Evolutionary conservation across 2,888 invertebrate genomes (phyloP).

Genomic region (Mesoligia furuncula): DNA sequence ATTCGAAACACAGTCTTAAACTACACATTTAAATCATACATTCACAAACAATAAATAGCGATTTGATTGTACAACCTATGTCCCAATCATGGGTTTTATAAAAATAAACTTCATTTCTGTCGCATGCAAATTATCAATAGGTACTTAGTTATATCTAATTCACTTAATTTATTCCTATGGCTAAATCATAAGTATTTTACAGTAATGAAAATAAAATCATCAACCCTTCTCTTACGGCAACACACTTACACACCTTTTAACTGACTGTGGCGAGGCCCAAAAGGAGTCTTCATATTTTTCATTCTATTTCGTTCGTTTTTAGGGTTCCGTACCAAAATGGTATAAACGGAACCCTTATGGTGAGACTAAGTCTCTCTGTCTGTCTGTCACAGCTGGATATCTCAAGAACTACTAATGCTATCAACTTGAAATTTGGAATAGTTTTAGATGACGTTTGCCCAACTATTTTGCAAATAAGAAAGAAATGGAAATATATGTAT

Average conservation of each 20-base stretch:
- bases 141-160: background rate
- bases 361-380: too few species aligned
- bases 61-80: slow-evolving; percentile 29
- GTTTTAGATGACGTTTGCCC: too few species aligned
- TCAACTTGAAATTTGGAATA: too few species aligned
- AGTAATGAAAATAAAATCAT: slow-evolving; percentile 9
- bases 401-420: too few species aligned
- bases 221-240: slow-evolving; percentile 39
- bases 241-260: background rate
- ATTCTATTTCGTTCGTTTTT: background rate
- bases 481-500: too few species aligned
- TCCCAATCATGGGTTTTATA: slow-evolving; percentile 1
- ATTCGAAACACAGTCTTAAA: background rate
- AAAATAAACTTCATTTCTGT: slow-evolving; percentile 32
- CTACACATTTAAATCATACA: slow-evolving; percentile 21
- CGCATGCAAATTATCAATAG: slow-evolving; percentile 5
- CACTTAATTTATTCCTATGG: slow-evolving; percentile 19
- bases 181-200: slow-evolving; percentile 2
- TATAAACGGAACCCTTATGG: too few species aligned
- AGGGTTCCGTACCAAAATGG: too few species aligned
- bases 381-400: too few species aligned
- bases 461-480: too few species aligned
- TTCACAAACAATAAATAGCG: slow-evolving; percentile 39
- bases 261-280: background rate
- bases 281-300: background rate